Percentiles rank a stretch among this genome's conserved stretches.
Evolutionary conservation across 2,113 vertebrate species (phyloP).

Genomic region (Dolichotis patagonum): DNA sequence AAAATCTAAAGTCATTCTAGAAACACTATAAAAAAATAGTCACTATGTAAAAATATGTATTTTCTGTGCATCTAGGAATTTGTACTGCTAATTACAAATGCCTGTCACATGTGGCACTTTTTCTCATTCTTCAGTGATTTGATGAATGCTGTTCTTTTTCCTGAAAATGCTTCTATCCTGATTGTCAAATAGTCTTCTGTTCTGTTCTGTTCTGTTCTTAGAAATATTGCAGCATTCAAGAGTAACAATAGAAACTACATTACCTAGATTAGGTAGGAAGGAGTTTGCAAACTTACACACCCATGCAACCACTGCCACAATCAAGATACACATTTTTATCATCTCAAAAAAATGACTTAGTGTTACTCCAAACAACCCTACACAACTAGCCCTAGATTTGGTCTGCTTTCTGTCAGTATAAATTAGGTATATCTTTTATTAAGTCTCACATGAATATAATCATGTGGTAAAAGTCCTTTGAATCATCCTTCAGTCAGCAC

Average conservation of each 20-base stretch:
- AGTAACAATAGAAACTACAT: not conserved
- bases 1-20: not conserved
- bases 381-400: not conserved
- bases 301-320: not conserved
- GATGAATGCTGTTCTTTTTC: not conserved
- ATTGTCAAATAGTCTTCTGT: not conserved
- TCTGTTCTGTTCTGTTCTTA: not conserved
- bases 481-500: not conserved
- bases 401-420: not conserved
- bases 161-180: not conserved
- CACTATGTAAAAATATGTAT: not conserved
- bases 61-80: not conserved
- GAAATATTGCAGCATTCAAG: not conserved
- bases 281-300: not conserved
- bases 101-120: not conserved
- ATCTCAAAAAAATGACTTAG: not conserved
- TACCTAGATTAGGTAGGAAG: not conserved
- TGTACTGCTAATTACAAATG: not conserved
- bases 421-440: not conserved
- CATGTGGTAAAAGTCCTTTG: not conserved
- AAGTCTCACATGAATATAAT: not conserved
- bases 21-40: not conserved
- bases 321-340: not conserved
- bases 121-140: not conserved
- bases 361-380: not conserved